Evolutionary conservation across 1,140 invertebrate genomes (phyloP).

Genomic region (Formica selysi): DNA sequence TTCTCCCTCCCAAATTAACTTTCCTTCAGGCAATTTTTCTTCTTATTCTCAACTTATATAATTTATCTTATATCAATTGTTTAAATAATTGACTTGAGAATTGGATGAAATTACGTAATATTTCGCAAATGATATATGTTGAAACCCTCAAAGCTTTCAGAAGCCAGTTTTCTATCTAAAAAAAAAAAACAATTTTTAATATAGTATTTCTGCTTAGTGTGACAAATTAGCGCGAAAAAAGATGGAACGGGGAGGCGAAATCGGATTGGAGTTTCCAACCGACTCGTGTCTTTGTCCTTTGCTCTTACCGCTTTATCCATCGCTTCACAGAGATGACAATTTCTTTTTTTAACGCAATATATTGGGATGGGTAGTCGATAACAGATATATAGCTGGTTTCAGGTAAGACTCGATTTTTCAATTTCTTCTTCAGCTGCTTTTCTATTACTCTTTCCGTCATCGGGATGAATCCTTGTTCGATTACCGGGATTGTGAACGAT

Average conservation of each 20-base stretch:
- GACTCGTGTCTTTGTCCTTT: slow-evolving; percentile 32
- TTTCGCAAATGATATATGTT: neutral
- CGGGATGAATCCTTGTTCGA: slow-evolving; percentile 23
- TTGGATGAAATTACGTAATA: neutral
- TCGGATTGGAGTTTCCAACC: slow-evolving; percentile 40
- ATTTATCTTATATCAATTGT: neutral
- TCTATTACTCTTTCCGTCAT: slow-evolving; percentile 3
- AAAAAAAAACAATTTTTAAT: neutral
- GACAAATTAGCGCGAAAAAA: slow-evolving; percentile 3
- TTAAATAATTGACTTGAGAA: neutral
- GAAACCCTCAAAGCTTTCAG: neutral
- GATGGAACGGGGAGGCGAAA: neutral
- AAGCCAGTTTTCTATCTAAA: neutral
- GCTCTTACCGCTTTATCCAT: neutral
- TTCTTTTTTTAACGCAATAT: slow-evolving; percentile 49
- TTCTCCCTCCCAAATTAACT: neutral
- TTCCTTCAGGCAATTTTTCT: neutral
- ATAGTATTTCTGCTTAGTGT: neutral
- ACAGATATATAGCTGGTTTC: slow-evolving; percentile 63
- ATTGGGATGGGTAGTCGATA: slow-evolving; percentile 49
- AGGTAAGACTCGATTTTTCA: slow-evolving; percentile 70
- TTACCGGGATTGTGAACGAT: slow-evolving; percentile 22
- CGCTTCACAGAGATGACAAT: slow-evolving; percentile 14
- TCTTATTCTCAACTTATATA: neutral
- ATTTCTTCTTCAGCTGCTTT: slow-evolving; percentile 63